Conservation (phyloP, 1,140 invertebrate species). For the Lasaia peninsularis region DNA sequence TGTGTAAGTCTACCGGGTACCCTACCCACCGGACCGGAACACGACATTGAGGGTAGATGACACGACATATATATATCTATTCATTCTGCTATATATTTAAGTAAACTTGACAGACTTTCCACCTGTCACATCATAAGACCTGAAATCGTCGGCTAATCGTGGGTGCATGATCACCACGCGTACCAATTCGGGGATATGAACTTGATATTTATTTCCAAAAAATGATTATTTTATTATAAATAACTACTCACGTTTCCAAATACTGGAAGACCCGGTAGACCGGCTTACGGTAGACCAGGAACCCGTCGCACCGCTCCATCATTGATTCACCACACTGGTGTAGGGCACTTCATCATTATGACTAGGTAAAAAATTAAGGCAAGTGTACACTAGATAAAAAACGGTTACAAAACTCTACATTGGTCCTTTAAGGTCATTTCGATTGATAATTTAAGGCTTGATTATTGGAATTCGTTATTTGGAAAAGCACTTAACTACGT, state of each 20-base stretch:
- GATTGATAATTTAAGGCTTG: conserved; percentile 53
- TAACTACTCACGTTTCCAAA: conserved; percentile 82
- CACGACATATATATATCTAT: too few species aligned
- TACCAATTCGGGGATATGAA: too few species aligned
- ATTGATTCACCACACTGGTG: conserved; percentile 22
- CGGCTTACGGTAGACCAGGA: conserved; percentile 85
- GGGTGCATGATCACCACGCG: too few species aligned
- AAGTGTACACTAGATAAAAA: conserved; percentile 51
- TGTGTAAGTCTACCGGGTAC: too few species aligned
- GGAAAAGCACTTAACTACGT: conserved; percentile 42
- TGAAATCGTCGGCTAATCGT: too few species aligned
- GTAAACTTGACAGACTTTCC: too few species aligned
- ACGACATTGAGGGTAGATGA: too few species aligned
- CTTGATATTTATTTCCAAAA: too few species aligned
- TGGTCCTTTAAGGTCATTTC: conserved; percentile 67
- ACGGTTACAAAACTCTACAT: conserved; percentile 59
- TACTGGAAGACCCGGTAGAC: conserved; percentile 87
- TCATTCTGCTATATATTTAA: too few species aligned
- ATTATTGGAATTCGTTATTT: conserved; percentile 56
- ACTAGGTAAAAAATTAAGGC: conserved; percentile 65
- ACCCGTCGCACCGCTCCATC: conserved; percentile 83
- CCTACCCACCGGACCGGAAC: too few species aligned
- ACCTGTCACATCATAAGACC: too few species aligned
- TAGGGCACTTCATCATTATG: conserved; percentile 26
- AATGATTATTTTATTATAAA: not conserved